Percentiles rank a stretch among this genome's conserved stretches.
These are phyloP conservation scores for Saturnia pavonia DNA, from an alignment of 2,888 invertebrate genomes.

Conservation along the genomic window DNA sequence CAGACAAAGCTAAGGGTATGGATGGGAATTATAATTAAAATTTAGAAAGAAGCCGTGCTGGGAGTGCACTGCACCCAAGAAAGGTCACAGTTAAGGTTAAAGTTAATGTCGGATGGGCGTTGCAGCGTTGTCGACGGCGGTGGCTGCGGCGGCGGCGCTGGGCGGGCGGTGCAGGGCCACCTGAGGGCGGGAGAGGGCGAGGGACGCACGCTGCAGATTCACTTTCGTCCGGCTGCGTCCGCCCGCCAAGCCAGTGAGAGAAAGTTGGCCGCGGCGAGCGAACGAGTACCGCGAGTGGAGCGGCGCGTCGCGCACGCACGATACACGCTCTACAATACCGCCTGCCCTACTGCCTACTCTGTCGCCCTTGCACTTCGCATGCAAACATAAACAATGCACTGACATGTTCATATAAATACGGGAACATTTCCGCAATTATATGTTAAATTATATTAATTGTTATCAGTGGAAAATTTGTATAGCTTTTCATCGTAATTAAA, in stretches of 20 bases:
- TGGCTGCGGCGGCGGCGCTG: conserved; percentile 43
- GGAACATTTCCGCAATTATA: conserved; percentile 51
- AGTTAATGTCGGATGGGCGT: conserved; percentile 71
- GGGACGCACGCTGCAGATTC: conserved; percentile 76
- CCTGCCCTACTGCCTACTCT: conserved; percentile 44
- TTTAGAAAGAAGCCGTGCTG: conserved; percentile 25
- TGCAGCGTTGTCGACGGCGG: conserved; percentile 52
- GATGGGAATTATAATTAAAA: conserved; percentile 18
- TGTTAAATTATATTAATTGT: conserved; percentile 41
- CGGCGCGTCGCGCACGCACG: conserved; percentile 71
- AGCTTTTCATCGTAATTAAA: conserved; percentile 34
- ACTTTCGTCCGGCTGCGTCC: conserved; percentile 78
- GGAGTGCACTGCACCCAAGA: conserved; percentile 70
- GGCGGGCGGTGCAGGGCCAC: conserved; percentile 64
- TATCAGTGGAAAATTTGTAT: conserved; percentile 44
- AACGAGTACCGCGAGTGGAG: conserved; percentile 77
- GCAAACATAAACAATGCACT: conserved; percentile 53
- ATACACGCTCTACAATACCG: conserved; percentile 54
- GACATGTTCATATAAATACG: conserved; percentile 49
- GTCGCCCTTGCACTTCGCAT: conserved; percentile 54
- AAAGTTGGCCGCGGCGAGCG: conserved; percentile 81
- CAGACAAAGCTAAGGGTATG: background rate
- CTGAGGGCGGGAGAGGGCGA: conserved; percentile 52
- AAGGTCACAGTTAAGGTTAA: conserved; percentile 80
- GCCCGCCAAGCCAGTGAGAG: conserved; percentile 80